Base-by-base conservation (phyloP, 2,113 vertebrate genomes). In the Canis aureus region DNA sequence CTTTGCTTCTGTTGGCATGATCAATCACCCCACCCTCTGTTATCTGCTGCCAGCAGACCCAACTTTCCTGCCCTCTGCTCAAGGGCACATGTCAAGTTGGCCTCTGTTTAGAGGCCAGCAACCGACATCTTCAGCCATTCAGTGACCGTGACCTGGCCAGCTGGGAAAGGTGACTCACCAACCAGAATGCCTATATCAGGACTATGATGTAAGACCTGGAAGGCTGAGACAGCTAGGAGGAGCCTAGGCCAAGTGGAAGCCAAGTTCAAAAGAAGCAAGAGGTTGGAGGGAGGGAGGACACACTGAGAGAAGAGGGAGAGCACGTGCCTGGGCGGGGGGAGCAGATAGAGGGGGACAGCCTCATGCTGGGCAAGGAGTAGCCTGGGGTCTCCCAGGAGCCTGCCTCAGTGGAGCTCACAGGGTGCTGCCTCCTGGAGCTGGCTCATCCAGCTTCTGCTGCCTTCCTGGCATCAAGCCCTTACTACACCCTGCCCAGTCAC, bases 281-380 rank as follows among this genome's bases (percentile, higher is more conserved):
- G 17, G 2, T 60, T 32, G 12, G 38, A 27, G 29, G 25, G 7
- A 91, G 16, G n/a, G 23, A 17, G 43, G 43, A 32, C 20, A 38
- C 13, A 27, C 49, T 10, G 35, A 84, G 10, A 69, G 60, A 67
- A 69, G 1, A 89, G 1, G 25, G 53, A 67, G 60, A 1, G 20
- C 69, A 32, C 0, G 11, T 5, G 8, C 12, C 78, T 22, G 3
- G 2, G 43, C 1, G 43, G 0, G 22, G 8, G 57, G 51, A 69
- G 57, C 64, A n/a, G 57, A 59, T 11, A 74, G 27, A 32, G 13
- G 27, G 11, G 32, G 25, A 25, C 35, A 62, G 27, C 0, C 0
- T 1, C 1, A 0, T 1, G 27, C 35, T 0, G 43, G 38, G 60
- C 67, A 23, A 22, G 23, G 16, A 9, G 32, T 1, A 27, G 85